A percentile compares a stretch with the other conserved stretches of the same genome.
Conservation (phyloP, 1,140 invertebrate species). For the Macrobrachium rosenbergii region DNA sequence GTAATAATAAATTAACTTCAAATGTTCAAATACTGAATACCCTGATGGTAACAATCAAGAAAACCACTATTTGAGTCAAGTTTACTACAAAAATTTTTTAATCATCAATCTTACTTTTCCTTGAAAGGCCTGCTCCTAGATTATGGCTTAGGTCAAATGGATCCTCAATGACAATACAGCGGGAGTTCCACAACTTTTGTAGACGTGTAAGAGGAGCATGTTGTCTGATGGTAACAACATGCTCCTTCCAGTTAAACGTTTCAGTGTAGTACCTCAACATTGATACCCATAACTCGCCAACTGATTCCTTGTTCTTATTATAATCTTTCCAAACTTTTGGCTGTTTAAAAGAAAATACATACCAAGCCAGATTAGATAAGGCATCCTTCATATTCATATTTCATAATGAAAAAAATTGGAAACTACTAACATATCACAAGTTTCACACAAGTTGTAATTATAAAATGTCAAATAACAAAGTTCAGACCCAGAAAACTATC, state of each 20-base stretch:
- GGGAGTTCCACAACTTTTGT: conserved; percentile 76
- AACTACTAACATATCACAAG: no score
- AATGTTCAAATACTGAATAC: no score
- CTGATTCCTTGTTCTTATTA: conserved; percentile 72
- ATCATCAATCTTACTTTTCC: conserved; percentile 73
- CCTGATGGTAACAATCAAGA: no score
- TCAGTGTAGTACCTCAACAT: conserved; percentile 76
- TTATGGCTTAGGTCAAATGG: conserved; percentile 77
- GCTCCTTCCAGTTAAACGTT: conserved; percentile 74
- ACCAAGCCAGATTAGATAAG: no score
- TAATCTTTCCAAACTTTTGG: conserved; percentile 71
- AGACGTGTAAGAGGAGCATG: conserved; percentile 71
- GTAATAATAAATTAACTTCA: no score
- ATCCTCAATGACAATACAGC: conserved; percentile 77
- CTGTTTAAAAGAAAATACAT: conserved; percentile 70
- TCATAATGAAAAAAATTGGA: no score
- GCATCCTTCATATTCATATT: no score
- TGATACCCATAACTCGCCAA: conserved; percentile 75
- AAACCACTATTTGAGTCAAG: background rate
- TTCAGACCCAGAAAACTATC: no score
- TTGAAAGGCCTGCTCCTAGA: conserved; percentile 74
- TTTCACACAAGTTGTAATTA: no score
- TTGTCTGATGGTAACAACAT: conserved; percentile 75
- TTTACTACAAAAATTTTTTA: conserved; percentile 16
- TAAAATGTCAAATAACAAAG: no score